Percentiles rank a stretch among this genome's conserved stretches.
These are phyloP conservation scores for Leptinotarsa haldemani DNA, from an alignment of 2,888 invertebrate species.

Conservation along the genomic window DNA sequence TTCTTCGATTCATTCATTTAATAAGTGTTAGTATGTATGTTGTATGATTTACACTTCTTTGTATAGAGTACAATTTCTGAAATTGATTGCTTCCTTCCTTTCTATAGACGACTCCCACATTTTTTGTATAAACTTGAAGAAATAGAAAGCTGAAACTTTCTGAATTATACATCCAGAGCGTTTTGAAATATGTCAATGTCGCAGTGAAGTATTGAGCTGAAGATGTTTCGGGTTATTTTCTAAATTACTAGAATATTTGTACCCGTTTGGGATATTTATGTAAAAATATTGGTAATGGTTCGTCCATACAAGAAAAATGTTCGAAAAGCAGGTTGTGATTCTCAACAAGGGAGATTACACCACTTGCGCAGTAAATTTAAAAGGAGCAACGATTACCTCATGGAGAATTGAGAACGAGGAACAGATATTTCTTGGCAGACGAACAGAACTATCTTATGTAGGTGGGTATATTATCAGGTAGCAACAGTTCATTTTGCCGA, in stretches of 20 bases:
- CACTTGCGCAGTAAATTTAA: conserved; percentile 46
- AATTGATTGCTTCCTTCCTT: no score
- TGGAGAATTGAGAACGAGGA: conserved; percentile 49
- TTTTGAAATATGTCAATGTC: not conserved
- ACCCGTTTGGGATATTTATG: not conserved
- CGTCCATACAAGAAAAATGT: not conserved
- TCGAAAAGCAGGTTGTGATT: conserved; percentile 34
- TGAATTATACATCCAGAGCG: no score
- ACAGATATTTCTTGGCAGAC: conserved; percentile 37
- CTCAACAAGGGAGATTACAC: conserved; percentile 49
- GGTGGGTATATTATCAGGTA: not conserved
- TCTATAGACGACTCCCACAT: no score
- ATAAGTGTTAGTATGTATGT: no score
- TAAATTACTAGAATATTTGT: not conserved
- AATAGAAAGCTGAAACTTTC: no score
- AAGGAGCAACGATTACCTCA: conserved; percentile 47
- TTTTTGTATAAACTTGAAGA: no score
- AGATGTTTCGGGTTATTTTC: not conserved
- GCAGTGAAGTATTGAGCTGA: not conserved
- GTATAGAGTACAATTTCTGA: no score
- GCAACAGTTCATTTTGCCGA: not conserved
- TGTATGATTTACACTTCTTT: no score
- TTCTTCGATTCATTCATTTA: no score
- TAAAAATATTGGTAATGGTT: not conserved
- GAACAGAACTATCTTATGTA: conserved; percentile 21